Percentiles rank a stretch among this genome's conserved stretches.
Conservation (phyloP, 2,113 vertebrate genomes). For the Hemicordylus capensis region DNA sequence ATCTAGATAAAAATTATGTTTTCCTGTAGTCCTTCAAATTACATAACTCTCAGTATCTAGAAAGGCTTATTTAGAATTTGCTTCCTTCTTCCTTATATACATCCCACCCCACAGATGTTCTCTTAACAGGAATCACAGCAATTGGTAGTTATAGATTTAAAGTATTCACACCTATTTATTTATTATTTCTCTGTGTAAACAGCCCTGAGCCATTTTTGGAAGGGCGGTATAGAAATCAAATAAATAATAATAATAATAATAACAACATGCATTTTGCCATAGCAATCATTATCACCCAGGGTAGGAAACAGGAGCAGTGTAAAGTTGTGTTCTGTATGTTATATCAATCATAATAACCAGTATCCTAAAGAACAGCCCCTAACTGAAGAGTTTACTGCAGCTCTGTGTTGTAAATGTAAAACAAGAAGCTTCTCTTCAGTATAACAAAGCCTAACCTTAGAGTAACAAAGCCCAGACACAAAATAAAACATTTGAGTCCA, state of each 20-base stretch:
- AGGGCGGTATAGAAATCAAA: no score
- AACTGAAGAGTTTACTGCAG: not conserved
- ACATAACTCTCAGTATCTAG: not conserved
- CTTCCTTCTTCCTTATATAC: no score
- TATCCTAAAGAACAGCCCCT: not conserved
- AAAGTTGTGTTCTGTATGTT: not conserved
- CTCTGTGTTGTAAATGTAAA: not conserved
- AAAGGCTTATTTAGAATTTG: not conserved
- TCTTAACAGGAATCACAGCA: not conserved
- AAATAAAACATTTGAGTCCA: not conserved
- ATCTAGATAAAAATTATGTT: not conserved
- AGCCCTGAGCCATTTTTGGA: no score
- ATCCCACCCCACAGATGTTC: not conserved
- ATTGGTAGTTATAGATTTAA: not conserved
- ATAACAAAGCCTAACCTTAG: not conserved
- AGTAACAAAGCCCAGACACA: not conserved
- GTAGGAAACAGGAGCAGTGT: not conserved
- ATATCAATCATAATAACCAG: not conserved
- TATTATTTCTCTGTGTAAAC: no score
- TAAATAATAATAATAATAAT: no score
- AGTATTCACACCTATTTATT: no score
- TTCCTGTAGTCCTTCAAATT: not conserved
- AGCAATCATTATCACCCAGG: not conserved
- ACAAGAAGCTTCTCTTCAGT: not conserved
- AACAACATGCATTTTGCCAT: not conserved